phyloP scores from a whole-genome alignment of 2,113 vertebrate species.

The Mus pahari region DNA sequence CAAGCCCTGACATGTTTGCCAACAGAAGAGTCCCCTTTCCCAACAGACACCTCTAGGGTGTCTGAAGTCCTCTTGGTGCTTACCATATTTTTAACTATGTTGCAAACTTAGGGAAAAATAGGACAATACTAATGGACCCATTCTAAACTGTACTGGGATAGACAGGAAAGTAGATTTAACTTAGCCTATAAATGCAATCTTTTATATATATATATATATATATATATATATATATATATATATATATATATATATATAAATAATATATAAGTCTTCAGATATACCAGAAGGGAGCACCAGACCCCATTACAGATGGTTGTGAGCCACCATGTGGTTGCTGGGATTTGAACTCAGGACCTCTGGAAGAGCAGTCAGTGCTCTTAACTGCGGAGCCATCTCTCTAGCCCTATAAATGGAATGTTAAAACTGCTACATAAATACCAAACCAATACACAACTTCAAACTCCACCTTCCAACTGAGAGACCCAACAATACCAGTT shows the following conservation, averaged over 20 bases:
- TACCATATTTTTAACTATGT: neutral
- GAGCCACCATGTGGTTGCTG: too few relatives aligned
- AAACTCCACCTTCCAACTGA: slow-evolving; percentile 27
- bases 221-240: too few relatives aligned
- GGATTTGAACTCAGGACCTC: too few relatives aligned
- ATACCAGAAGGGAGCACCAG: too few relatives aligned
- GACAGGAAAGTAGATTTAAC: neutral
- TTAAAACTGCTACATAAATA: slow-evolving; percentile 39
- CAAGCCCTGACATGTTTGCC: slow-evolving; percentile 1
- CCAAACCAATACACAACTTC: slow-evolving; percentile 22
- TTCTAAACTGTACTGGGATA: neutral
- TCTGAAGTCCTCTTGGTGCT: neutral
- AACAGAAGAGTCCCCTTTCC: neutral
- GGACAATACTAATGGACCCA: neutral
- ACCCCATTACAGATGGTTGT: too few relatives aligned
- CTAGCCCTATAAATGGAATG: neutral
- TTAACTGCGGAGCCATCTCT: too few relatives aligned
- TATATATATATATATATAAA: too few relatives aligned
- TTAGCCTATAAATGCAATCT: slow-evolving; percentile 1
- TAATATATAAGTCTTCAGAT: too few relatives aligned
- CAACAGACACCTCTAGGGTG: neutral
- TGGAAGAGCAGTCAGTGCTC: too few relatives aligned
- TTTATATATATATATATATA: too few relatives aligned
- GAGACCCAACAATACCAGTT: neutral
- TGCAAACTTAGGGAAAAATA: slow-evolving; percentile 38